Base-by-base conservation (phyloP, 2,113 vertebrate genomes). In the human region DNA sequence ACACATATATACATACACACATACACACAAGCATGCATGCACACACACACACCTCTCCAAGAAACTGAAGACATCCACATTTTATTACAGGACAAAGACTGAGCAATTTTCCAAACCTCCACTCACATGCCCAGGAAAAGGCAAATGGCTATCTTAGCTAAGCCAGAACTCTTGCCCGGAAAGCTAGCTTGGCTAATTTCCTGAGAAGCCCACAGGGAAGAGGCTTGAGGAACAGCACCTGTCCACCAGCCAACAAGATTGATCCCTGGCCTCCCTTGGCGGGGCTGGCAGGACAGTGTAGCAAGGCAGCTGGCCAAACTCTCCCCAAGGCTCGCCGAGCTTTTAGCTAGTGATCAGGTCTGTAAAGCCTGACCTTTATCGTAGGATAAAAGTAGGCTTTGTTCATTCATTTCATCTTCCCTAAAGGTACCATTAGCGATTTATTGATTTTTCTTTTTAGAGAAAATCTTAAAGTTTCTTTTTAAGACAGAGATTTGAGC, bases 371-470 rank as follows among this genome's bases (percentile, higher is more conserved):
- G 84, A 94, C 88, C 68, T 89, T 93, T 76, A n/a, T 18, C 38
- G 14, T 22, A 52, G 70, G 35, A 32, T 52, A 50, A 95, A 87
- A 48, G 52, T 10, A 57, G 52, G 17, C 23, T 91, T 95, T 87
- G 59, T 94, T 92, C 91, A 66, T 87, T 79, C 52, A 89, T 76
- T 91, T 82, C 61, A 79, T 95, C 35, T 83, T 96, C 61, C 92
- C 75, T 89, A 93, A 95, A 96, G 45, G 59, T 90, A 73, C 40
- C 88, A 78, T 78, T 95, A 95, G 59, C 79, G 91, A 76, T 95
- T 78, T 68, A 94, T 83, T 92, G 87, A 95, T 89, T 94, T 95
- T 92, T 93, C 61, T 48, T 96, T 96, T 94, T 73, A 96, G 73
- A 89, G 94, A 91, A 94, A 95, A 92, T 86, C 38, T 57, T 94